phyloP scores from a whole-genome alignment of 2,888 invertebrate species.

The Poecilus cupreus region DNA sequence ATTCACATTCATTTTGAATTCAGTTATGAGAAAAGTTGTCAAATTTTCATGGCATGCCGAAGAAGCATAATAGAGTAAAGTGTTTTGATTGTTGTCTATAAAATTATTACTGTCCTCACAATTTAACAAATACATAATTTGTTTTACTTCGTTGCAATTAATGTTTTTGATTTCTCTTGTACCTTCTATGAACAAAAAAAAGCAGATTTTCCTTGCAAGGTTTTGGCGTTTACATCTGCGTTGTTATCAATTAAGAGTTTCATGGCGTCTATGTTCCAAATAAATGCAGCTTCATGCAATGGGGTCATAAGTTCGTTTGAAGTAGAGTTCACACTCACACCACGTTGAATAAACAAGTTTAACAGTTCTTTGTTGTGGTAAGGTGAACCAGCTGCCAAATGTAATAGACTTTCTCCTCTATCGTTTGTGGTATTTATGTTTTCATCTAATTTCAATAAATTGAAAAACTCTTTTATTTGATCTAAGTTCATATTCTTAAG shows the following conservation, averaged over 20 bases:
- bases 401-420: background rate
- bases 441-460: background rate
- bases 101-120: background rate
- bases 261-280: background rate
- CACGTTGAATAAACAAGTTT: background rate
- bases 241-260: background rate
- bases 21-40: background rate
- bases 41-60: background rate
- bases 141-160: background rate
- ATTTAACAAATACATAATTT: background rate
- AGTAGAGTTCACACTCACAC: background rate
- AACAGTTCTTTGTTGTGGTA: background rate
- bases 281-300: background rate
- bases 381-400: background rate
- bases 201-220: background rate
- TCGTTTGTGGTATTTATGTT: background rate
- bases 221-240: background rate
- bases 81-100: background rate
- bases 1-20: background rate
- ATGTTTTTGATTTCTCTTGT: background rate
- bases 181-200: background rate
- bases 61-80: background rate
- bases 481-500: background rate
- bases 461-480: background rate
- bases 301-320: background rate